phyloP scores from a whole-genome alignment of 30 jellyfish, hydroid and myxozoan species.

The Aurelia aurita region DNA sequence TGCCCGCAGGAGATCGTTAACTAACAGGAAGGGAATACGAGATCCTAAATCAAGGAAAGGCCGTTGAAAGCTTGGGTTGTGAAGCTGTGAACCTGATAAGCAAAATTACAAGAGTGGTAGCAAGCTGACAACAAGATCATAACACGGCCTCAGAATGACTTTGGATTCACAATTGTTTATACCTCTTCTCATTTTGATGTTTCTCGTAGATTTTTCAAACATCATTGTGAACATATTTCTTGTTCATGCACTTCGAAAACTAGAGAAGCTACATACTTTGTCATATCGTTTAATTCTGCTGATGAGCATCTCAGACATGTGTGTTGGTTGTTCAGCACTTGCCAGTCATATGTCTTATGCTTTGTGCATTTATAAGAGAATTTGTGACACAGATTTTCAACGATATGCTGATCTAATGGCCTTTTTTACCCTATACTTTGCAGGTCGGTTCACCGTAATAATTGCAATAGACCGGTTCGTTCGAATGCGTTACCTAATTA shows the following conservation, averaged over 20 bases:
- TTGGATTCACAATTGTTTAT: too few relatives aligned
- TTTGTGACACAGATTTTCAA: neutral
- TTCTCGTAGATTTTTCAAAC: slow-evolving; percentile 3
- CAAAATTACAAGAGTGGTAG: too few relatives aligned
- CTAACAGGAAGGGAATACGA: too few relatives aligned
- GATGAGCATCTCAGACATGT: slow-evolving; percentile 22
- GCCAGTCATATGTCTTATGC: neutral
- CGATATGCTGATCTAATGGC: neutral
- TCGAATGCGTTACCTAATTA: slow-evolving; percentile 1
- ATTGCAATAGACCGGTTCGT: slow-evolving; percentile 2
- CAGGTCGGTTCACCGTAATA: neutral
- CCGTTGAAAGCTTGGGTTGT: too few relatives aligned
- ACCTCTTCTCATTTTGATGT: too few relatives aligned
- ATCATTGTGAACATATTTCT: slow-evolving; percentile 1
- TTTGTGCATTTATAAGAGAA: neutral
- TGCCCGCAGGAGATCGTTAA: too few relatives aligned
- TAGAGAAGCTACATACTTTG: neutral
- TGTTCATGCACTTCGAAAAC: neutral
- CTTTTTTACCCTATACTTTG: neutral
- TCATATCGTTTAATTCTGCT: slow-evolving; percentile 22
- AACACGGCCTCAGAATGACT: too few relatives aligned
- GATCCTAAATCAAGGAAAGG: too few relatives aligned
- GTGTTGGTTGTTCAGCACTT: slow-evolving; percentile 10
- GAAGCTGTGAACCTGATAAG: too few relatives aligned
- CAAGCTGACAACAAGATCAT: too few relatives aligned